Conservation (phyloP, 1,140 invertebrate genomes). For the Trichonephila clavata region DNA sequence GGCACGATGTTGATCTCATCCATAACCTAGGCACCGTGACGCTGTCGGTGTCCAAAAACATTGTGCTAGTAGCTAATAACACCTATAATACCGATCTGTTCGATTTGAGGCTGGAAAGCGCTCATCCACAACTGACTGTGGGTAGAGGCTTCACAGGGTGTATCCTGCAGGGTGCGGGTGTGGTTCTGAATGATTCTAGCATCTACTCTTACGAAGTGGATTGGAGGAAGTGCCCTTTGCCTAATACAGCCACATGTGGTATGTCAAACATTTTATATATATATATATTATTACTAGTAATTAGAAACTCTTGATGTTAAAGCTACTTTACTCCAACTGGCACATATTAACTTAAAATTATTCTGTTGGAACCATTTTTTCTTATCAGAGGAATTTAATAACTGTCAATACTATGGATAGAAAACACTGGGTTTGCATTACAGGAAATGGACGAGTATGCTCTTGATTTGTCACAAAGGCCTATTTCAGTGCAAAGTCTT, state of each 20-base stretch:
- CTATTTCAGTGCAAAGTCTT: too few species aligned
- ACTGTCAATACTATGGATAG: too few species aligned
- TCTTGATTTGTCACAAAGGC: too few species aligned
- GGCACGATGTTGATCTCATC: conserved; percentile 77
- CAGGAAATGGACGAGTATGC: too few species aligned
- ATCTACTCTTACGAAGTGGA: conserved; percentile 85
- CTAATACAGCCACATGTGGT: conserved; percentile 84
- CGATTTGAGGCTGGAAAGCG: conserved; percentile 84
- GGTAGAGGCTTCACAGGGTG: conserved; percentile 90
- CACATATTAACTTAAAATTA: too few species aligned
- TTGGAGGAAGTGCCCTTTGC: conserved; percentile 88
- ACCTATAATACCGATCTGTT: conserved; percentile 83
- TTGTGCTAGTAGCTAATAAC: conserved; percentile 86
- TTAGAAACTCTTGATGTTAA: too few species aligned
- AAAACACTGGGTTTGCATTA: too few species aligned
- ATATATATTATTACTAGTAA: too few species aligned
- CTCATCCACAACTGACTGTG: conserved; percentile 86
- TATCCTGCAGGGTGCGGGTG: conserved; percentile 90
- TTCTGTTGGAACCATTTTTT: too few species aligned
- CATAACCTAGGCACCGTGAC: conserved; percentile 75
- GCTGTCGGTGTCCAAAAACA: conserved; percentile 66
- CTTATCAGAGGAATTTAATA: too few species aligned
- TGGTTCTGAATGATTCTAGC: conserved; percentile 86
- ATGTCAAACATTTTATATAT: conserved; percentile 79
- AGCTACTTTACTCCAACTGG: too few species aligned